phyloP scores from a whole-genome alignment of 2,888 invertebrate species.

The Phengaris arion region DNA sequence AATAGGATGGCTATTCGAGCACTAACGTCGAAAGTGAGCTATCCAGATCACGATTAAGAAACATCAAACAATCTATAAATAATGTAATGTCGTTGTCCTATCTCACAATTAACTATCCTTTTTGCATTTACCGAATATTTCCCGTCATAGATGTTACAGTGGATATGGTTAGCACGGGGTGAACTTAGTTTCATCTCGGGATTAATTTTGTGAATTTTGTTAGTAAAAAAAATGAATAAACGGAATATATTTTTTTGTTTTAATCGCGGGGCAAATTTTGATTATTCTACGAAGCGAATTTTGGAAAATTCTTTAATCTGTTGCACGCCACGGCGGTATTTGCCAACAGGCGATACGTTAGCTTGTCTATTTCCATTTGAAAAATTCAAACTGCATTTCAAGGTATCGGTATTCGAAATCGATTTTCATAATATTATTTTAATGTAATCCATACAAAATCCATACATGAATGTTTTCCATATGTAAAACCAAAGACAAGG shows the following conservation, averaged over 20 bases:
- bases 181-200: too few relatives aligned
- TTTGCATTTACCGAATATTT: conserved; percentile 25
- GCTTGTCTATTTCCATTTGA: background rate
- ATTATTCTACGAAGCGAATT: too few relatives aligned
- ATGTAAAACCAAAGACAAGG: conserved; percentile 1
- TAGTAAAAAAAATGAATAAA: too few relatives aligned
- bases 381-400: conserved; percentile 2
- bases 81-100: conserved; percentile 39
- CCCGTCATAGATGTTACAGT: background rate
- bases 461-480: conserved; percentile 4
- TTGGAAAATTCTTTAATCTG: too few relatives aligned
- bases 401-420: background rate
- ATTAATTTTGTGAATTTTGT: too few relatives aligned
- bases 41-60: conserved; percentile 37
- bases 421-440: background rate
- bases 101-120: conserved; percentile 36
- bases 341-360: background rate
- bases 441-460: background rate
- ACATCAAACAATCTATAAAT: conserved; percentile 40
- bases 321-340: too few relatives aligned
- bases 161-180: too few relatives aligned
- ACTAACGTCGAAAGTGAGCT: conserved; percentile 26
- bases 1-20: background rate
- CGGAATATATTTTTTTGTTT: too few relatives aligned
- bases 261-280: too few relatives aligned